Base-by-base conservation (phyloP, 2,797 vertebrate genomes). In the Xenops minutus region DNA sequence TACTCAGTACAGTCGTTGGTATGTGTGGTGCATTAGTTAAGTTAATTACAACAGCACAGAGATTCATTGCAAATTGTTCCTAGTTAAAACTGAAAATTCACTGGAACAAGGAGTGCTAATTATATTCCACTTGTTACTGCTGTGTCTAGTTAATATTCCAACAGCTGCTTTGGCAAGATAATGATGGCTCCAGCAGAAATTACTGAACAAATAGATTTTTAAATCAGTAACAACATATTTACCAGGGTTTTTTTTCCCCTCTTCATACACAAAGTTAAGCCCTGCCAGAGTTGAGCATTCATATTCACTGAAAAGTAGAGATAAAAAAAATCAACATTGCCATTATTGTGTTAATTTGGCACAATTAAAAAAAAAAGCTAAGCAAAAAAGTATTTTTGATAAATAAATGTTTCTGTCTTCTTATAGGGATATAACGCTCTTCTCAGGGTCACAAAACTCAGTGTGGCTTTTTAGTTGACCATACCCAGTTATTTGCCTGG, bases 161-260 rank as follows among this genome's bases (percentile, higher is more conserved):
- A 94, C 95, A 97, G 97, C 97, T 97, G 97, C 97, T 97, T 96
- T 93, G 85, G 95, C 95, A 91, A 97, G 98, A 97, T 96, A 96
- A 97, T 96, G 96, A 94, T 64, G 82, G 94, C 96, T 95, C 92
- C 86, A 78, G 96, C 93, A 85, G 86, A 96, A 97, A 97, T 93
- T 88, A 95, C 89, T 93, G 96, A 95, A 89, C 96, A 97, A 97
- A 96, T 95, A 97, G 96, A 97, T 97, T 96, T 96, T 97, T 92
- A 95, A 97, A 95, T 97, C 94, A 94, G 96, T 95, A 97, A 93
- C 95, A 92, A 97, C 96, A 85, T 93, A 95, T 96, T 96, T 97
- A 96, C 96, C 95, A 86, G 86, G 37, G 34, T n/a, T 73, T 84
- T 74, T 91, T 79, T 96, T 71, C 17, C 84, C 88, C 51, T 86